Evolutionary conservation across 2,888 invertebrate species (phyloP).

Genomic region (Antheraea yamamai): DNA sequence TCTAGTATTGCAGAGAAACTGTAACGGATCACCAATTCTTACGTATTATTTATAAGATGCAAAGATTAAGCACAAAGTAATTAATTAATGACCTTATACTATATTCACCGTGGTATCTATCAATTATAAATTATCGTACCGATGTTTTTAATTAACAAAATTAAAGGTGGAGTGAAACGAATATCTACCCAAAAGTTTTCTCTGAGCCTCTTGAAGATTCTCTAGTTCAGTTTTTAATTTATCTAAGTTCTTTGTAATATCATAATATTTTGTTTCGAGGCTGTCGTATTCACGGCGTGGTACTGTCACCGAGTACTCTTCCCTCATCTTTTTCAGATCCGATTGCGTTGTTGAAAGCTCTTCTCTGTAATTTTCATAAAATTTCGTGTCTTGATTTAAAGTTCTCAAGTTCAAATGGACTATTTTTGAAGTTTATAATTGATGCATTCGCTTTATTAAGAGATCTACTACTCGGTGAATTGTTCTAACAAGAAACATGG

Average conservation of each 20-base stretch:
- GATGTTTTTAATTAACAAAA: neutral
- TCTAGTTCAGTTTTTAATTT: conserved; percentile 45
- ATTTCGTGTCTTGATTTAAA: too few relatives aligned
- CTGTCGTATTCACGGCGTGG: conserved; percentile 68
- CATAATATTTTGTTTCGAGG: conserved; percentile 53
- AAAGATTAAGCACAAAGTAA: too few relatives aligned
- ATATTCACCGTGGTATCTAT: neutral
- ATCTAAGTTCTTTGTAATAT: conserved; percentile 44
- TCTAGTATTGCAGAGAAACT: neutral
- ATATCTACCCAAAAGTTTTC: conserved; percentile 50
- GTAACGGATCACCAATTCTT: neutral
- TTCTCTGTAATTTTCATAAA: conserved; percentile 49
- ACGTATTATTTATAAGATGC: neutral
- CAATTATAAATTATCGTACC: neutral
- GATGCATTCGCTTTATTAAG: too few relatives aligned
- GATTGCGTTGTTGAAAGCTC: conserved; percentile 64
- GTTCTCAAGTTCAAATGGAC: too few relatives aligned
- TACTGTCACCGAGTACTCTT: conserved; percentile 71
- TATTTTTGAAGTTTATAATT: too few relatives aligned
- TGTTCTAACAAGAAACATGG: too few relatives aligned
- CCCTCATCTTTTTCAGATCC: conserved; percentile 62
- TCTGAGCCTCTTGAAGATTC: conserved; percentile 50
- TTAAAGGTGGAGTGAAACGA: neutral
- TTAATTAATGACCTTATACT: too few relatives aligned
- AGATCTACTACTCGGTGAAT: too few relatives aligned